phyloP scores from a whole-genome alignment of 53 echinoderm and acorn worm species.

The Apostichopus leukothele region DNA sequence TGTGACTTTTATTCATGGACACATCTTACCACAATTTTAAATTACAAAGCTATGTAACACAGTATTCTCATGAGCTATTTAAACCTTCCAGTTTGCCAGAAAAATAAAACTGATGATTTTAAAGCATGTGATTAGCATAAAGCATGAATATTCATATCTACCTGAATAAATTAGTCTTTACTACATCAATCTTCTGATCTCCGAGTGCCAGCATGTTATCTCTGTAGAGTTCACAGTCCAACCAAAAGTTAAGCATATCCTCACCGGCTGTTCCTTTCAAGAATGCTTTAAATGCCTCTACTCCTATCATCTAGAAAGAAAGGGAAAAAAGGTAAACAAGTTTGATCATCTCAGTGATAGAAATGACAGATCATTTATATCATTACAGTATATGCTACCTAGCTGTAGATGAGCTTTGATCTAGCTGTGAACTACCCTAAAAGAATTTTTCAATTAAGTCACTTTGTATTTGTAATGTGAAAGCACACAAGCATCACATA shows the following conservation, averaged over 20 bases:
- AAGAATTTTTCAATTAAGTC: too few species aligned
- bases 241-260: slow-evolving; percentile 96
- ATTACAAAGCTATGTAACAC: too few species aligned
- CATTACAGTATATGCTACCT: background rate
- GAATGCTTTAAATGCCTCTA: slow-evolving; percentile 83
- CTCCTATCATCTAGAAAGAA: slow-evolving; percentile 68
- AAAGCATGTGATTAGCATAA: background rate
- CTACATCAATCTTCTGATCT: slow-evolving; percentile 61
- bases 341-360: background rate
- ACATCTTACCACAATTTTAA: too few species aligned
- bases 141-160: slow-evolving; percentile 25
- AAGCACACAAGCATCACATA: too few species aligned
- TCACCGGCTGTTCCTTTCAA: slow-evolving; percentile 74
- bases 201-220: slow-evolving; percentile 86
- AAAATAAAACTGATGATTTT: background rate
- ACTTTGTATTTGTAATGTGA: too few species aligned
- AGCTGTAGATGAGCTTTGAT: too few species aligned
- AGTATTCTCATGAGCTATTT: too few species aligned
- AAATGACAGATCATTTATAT: background rate
- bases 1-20: too few species aligned
- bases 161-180: slow-evolving; percentile 85
- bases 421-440: too few species aligned
- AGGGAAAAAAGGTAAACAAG: too few species aligned
- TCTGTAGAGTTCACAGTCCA: slow-evolving; percentile 93
- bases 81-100: too few species aligned